Evolutionary conservation across 2,888 invertebrate species (phyloP), one percentile per base, ranked within the genome.

Genomic region (Dicyrtomina minuta): DNA sequence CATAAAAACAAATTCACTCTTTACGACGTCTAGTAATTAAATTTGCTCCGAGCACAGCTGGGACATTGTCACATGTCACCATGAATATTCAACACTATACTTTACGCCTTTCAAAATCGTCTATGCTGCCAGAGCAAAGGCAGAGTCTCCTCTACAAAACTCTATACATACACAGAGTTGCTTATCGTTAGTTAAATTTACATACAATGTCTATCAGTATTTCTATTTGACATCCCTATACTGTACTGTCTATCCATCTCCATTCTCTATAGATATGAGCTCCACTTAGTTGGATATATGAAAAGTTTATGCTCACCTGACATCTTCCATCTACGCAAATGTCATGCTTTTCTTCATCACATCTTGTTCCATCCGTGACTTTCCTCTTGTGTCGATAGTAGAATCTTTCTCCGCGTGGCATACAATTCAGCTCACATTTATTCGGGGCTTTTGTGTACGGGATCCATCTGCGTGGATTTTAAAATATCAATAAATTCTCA

Each of bases 321-420:
- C 98, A 99, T 81, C 87, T 87, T 70, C 98, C 98, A 81, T 93
- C 88, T 65, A 99, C 96, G 82, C 98, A 99, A 77, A 98, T 91
- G 80, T 97, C 93, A 78, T 90, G 87, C 46, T 88, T 88, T 79
- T 92, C 91, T 71, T 92, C 88, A 79, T 88, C 88, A 82, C 94
- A 92, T 77, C 89, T 85, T 55, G 93, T 94, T 49, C 94, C 90
- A 85, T 98, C 90, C 73, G 88, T 85, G 74, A 97, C 90, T 81
- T 89, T 88, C 72, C 86, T 84, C 78, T 88, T 89, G 80, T 94
- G 93, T 20, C 92, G 87, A 83, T 91, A 93, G 84, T 96, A 96
- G 84, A 97, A 95, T 72, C 92, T 86, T 81, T 93, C 93, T 0
- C 91, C 91, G 72, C 87, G 87, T 0, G 97, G 96, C 90, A 93